Conservation (phyloP, 2,888 invertebrate genomes). For the Gisinianus flammeolus region DNA sequence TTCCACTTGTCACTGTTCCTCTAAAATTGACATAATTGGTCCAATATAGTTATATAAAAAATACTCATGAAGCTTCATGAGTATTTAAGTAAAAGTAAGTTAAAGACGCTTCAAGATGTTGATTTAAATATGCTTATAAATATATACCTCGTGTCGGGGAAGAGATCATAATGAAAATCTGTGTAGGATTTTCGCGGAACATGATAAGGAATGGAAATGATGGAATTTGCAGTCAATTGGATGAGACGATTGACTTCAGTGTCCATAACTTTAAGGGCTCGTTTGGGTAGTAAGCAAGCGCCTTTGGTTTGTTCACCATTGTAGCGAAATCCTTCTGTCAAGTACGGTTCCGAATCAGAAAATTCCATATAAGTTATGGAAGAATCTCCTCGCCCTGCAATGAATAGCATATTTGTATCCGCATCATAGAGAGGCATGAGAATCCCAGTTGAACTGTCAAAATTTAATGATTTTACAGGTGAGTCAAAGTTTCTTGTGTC, state of each 20-base stretch:
- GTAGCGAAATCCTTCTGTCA: conserved; percentile 75
- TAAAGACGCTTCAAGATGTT: no score
- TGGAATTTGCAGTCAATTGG: conserved; percentile 82
- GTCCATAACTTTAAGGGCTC: conserved; percentile 93
- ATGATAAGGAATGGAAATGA: conserved; percentile 93
- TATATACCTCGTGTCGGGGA: no score
- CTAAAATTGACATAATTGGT: no score
- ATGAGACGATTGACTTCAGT: conserved; percentile 93
- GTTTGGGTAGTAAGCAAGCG: conserved; percentile 88
- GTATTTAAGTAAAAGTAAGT: no score
- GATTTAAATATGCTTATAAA: no score
- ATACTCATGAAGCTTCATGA: no score
- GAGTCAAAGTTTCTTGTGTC: conserved; percentile 74
- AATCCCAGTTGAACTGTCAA: conserved; percentile 65
- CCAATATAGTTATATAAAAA: no score
- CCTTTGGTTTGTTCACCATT: conserved; percentile 86
- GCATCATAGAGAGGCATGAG: conserved; percentile 91
- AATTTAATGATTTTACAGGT: conserved; percentile 62
- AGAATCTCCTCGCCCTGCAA: conserved; percentile 93
- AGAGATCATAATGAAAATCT: conserved; percentile 93
- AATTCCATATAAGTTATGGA: conserved; percentile 90
- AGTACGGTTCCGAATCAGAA: conserved; percentile 83
- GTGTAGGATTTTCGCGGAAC: conserved; percentile 91
- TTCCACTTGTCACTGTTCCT: conserved; percentile 78
- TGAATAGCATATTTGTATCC: conserved; percentile 93